Conservation (phyloP, 2,888 invertebrate species). For the Dryomyza anilis region DNA sequence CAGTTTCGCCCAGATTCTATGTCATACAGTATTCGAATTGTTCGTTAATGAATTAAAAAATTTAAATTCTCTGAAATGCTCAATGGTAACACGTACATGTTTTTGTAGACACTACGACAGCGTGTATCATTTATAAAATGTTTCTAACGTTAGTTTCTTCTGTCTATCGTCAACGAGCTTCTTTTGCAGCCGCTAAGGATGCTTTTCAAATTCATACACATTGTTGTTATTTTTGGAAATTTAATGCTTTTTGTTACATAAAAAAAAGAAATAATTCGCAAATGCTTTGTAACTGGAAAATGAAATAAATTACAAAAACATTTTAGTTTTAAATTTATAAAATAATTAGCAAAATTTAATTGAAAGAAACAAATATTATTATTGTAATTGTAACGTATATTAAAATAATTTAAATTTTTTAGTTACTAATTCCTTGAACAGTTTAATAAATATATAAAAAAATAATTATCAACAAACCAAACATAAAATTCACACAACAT, state of each 20-base stretch:
- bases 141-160: too few species aligned
- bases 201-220: background rate
- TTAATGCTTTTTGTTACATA: background rate
- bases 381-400: conserved; percentile 18
- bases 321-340: conserved; percentile 20
- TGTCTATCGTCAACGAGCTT: too few species aligned
- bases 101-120: conserved; percentile 22
- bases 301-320: conserved; percentile 17
- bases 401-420: conserved; percentile 6
- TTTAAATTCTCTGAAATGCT: too few species aligned
- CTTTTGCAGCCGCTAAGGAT: too few species aligned
- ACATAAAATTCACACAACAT: conserved; percentile 5
- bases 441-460: conserved; percentile 1
- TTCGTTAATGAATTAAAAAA: too few species aligned
- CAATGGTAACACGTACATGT: too few species aligned
- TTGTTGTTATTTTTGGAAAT: background rate
- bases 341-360: conserved; percentile 28
- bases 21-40: too few species aligned
- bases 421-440: conserved; percentile 9
- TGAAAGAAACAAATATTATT: conserved; percentile 8
- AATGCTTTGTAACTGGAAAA: conserved; percentile 19
- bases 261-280: conserved; percentile 3
- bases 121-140: conserved; percentile 21
- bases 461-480: background rate
- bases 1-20: too few species aligned